phyloP scores from a whole-genome alignment of 2,888 invertebrate genomes.

The Ophion ellenae region DNA sequence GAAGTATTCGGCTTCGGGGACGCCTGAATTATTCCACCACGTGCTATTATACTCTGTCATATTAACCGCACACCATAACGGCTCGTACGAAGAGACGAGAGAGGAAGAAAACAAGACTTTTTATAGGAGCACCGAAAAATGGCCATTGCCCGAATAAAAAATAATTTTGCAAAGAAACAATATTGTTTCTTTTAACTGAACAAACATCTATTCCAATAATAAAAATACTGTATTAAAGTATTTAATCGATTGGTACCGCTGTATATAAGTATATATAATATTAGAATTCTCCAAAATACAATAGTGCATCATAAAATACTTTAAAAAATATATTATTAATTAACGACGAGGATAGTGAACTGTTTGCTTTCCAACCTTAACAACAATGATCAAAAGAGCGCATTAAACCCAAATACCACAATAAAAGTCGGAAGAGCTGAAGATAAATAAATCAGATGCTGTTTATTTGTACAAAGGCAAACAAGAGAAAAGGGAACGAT shows the following conservation, averaged over 20 bases:
- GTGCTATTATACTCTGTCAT: conserved; percentile 47
- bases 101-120: conserved; percentile 18
- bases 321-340: neutral
- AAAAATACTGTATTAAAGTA: neutral
- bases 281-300: neutral
- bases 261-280: neutral
- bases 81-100: neutral
- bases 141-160: neutral
- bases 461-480: conserved; percentile 58
- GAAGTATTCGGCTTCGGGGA: conserved; percentile 56
- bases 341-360: neutral
- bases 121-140: neutral
- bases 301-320: neutral
- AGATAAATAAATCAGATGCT: conserved; percentile 60
- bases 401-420: conserved; percentile 7
- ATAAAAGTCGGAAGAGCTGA: conserved; percentile 21
- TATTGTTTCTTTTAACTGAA: neutral
- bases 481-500: conserved; percentile 52
- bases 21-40: conserved; percentile 59
- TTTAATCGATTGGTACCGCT: neutral
- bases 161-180: neutral
- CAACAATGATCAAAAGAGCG: neutral
- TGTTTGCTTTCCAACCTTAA: conserved; percentile 3
- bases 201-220: neutral
- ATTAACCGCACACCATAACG: conserved; percentile 45